phyloP scores from a whole-genome alignment of 2,888 invertebrate species.

The Rotaria macrura region DNA sequence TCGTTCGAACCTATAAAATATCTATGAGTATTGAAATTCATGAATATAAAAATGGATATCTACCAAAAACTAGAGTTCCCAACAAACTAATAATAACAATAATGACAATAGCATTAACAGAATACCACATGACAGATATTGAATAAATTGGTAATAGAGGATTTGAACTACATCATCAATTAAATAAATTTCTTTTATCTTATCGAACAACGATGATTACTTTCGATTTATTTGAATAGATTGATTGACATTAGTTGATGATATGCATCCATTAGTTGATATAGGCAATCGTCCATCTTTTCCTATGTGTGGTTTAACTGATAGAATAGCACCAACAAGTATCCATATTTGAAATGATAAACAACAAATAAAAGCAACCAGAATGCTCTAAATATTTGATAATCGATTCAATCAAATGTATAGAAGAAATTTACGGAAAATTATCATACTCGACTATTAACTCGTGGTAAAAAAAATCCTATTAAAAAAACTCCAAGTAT shows the following conservation, averaged over 20 bases:
- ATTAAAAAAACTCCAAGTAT: constrained; percentile 29
- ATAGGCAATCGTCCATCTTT: neutral
- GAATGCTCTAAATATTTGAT: neutral
- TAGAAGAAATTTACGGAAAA: neutral
- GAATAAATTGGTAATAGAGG: constrained; percentile 36
- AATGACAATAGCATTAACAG: constrained; percentile 37
- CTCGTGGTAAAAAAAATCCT: constrained; percentile 26
- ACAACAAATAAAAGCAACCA: neutral
- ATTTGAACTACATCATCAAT: neutral
- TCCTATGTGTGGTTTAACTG: neutral
- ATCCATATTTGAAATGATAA: neutral
- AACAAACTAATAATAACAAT: constrained; percentile 36
- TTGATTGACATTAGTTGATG: neutral
- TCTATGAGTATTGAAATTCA: neutral
- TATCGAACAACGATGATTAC: neutral
- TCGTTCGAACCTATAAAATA: neutral
- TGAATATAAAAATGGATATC: neutral
- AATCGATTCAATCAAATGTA: neutral
- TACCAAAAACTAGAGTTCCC: neutral
- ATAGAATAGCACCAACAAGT: neutral
- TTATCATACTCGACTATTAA: constrained; percentile 19
- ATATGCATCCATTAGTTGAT: neutral
- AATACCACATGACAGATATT: constrained; percentile 40
- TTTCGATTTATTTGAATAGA: neutral
- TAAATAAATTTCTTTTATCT: neutral